These are phyloP conservation scores for Sinonovacula constricta DNA, from an alignment of 1,140 invertebrate species.

Conservation along the genomic window DNA sequence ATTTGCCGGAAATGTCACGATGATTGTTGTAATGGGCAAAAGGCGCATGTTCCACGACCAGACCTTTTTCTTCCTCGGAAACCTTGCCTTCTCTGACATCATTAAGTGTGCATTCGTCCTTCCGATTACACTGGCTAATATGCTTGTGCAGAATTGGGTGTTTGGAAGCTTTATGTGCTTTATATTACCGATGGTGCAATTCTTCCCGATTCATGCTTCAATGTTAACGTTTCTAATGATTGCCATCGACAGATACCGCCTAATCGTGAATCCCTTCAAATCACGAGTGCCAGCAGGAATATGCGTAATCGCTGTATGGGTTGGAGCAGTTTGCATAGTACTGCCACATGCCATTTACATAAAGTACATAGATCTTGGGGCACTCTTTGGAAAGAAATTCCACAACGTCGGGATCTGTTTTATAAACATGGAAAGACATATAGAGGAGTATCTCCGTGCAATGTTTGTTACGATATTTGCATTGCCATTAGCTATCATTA, in stretches of 20 bases:
- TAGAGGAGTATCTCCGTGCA: conserved; percentile 77
- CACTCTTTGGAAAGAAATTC: conserved; percentile 76
- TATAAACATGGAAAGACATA: conserved; percentile 74
- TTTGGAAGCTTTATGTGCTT: conserved; percentile 87
- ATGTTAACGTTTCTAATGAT: conserved; percentile 86
- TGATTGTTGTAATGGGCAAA: conserved; percentile 82
- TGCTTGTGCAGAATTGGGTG: conserved; percentile 87
- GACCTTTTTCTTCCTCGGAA: conserved; percentile 84
- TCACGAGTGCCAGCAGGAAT: conserved; percentile 83
- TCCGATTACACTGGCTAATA: conserved; percentile 84
- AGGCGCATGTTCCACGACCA: conserved; percentile 83
- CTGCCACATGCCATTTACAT: conserved; percentile 87
- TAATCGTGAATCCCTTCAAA: conserved; percentile 83
- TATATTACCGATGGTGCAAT: conserved; percentile 87
- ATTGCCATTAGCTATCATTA: conserved; percentile 82
- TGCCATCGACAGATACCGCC: conserved; percentile 84
- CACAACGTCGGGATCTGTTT: conserved; percentile 76
- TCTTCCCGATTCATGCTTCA: conserved; percentile 85
- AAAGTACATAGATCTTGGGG: conserved; percentile 84
- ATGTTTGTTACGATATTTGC: conserved; percentile 82
- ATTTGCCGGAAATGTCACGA: conserved; percentile 81
- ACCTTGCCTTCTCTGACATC: conserved; percentile 84
- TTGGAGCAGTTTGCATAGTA: conserved; percentile 85
- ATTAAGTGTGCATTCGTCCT: conserved; percentile 85
- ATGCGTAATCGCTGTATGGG: conserved; percentile 85